Conservation (phyloP, 2,888 invertebrate genomes). For the Caenorhabditis sp. region DNA sequence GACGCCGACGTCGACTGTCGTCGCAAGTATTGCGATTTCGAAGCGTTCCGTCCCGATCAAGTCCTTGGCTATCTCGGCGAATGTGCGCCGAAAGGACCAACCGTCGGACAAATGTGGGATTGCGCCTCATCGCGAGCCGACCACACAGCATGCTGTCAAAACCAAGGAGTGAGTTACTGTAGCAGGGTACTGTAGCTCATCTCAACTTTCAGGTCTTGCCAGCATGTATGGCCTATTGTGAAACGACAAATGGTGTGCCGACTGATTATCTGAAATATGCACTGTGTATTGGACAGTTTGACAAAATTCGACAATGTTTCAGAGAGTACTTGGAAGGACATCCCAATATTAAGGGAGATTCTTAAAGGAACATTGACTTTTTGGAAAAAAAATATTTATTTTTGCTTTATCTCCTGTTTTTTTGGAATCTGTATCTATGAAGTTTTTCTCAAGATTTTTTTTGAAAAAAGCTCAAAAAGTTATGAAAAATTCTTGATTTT, state of each 20-base stretch:
- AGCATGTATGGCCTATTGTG: constrained; percentile 68
- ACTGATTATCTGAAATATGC: constrained; percentile 66
- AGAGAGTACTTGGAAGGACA: constrained; percentile 53
- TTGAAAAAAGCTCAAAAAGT: no score
- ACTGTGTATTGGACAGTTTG: constrained; percentile 65
- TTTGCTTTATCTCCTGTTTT: not conserved
- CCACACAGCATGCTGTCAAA: constrained; percentile 59
- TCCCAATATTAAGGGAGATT: constrained; percentile 9
- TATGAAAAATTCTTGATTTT: no score
- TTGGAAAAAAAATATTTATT: not conserved
- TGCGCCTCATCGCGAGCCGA: constrained; percentile 67
- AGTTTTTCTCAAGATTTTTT: no score
- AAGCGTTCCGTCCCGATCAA: constrained; percentile 50
- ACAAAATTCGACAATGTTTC: constrained; percentile 68
- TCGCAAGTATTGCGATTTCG: constrained; percentile 67
- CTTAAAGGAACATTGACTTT: not conserved
- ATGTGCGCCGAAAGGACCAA: constrained; percentile 67
- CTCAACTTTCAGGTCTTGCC: constrained; percentile 45
- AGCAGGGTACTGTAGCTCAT: not conserved
- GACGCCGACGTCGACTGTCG: constrained; percentile 69
- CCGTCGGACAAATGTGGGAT: constrained; percentile 70
- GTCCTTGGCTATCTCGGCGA: constrained; percentile 61
- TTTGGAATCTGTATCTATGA: no score
- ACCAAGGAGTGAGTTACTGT: constrained; percentile 40
- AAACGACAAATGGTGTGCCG: constrained; percentile 69